Evolutionary conservation across 2,888 invertebrate species (phyloP).

Genomic region (Drosophila pullipes): DNA sequence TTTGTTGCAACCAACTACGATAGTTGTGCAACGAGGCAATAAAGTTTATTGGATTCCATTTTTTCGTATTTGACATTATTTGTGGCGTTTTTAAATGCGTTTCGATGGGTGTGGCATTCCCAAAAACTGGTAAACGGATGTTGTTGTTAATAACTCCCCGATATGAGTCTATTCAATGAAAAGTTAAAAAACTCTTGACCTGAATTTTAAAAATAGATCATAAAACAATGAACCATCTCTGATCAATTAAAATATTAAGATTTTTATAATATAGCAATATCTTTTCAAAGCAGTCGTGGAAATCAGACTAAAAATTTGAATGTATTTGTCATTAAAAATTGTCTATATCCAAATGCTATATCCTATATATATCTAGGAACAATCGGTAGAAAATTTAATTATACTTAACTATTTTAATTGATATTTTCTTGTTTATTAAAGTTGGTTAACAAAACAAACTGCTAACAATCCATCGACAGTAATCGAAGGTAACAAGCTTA

Average conservation of each 20-base stretch:
- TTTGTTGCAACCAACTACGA: slow-evolving; percentile 23
- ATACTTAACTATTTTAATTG: not conserved
- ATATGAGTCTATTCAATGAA: not conserved
- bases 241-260: not conserved
- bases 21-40: slow-evolving; percentile 66
- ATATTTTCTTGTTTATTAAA: not conserved
- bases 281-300: not conserved
- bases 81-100: not conserved
- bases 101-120: not conserved
- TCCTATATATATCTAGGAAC: fast-evolving
- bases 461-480: not conserved
- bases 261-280: not conserved
- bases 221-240: not conserved
- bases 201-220: not conserved
- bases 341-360: not conserved
- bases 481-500: not conserved
- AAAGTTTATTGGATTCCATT: slow-evolving; percentile 58
- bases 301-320: fast-evolving
- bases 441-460: not conserved
- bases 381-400: not conserved
- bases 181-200: not conserved
- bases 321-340: not conserved
- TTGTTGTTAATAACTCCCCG: not conserved
- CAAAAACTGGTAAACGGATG: not conserved
- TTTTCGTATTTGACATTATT: slow-evolving; percentile 10